Conservation (phyloP, 2,797 vertebrate species). For the Poeciliopsis turneri region DNA sequence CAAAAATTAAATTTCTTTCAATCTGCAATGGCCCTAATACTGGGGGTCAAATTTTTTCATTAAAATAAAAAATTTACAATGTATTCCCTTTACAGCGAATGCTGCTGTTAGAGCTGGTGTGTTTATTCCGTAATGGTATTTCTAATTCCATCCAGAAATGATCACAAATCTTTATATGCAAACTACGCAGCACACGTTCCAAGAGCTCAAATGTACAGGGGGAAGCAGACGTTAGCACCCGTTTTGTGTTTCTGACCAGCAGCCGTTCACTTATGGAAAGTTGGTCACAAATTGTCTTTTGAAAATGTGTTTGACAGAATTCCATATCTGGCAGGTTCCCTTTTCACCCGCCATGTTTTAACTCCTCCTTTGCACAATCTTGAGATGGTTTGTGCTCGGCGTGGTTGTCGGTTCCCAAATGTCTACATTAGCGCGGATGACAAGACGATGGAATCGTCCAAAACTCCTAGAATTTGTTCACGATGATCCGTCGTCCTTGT, state of each 20-base stretch:
- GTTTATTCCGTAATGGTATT: slow-evolving; percentile 15
- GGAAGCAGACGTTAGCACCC: slow-evolving; percentile 55
- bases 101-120: slow-evolving; percentile 51
- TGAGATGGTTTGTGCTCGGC: slow-evolving; percentile 49
- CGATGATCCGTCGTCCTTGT: slow-evolving; percentile 11
- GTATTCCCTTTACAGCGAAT: slow-evolving; percentile 40
- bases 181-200: slow-evolving; percentile 18
- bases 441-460: not conserved
- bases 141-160: slow-evolving; percentile 11
- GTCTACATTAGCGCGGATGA: not conserved
- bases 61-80: slow-evolving; percentile 26
- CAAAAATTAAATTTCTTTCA: too few relatives aligned
- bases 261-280: not conserved
- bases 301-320: not conserved
- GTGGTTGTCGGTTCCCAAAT: slow-evolving; percentile 8
- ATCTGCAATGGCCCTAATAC: too few relatives aligned
- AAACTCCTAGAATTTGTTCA: slow-evolving; percentile 14
- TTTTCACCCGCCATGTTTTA: not conserved
- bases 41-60: not conserved
- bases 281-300: not conserved
- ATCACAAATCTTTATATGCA: slow-evolving; percentile 34
- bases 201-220: slow-evolving; percentile 27
- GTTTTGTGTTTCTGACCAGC: slow-evolving; percentile 17
- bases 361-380: not conserved
- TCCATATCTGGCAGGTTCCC: not conserved